Percentiles rank a stretch among this genome's conserved stretches.
Evolutionary conservation across 2,888 invertebrate species (phyloP).

Genomic region (Galeopsomyia nigrocyanea): DNA sequence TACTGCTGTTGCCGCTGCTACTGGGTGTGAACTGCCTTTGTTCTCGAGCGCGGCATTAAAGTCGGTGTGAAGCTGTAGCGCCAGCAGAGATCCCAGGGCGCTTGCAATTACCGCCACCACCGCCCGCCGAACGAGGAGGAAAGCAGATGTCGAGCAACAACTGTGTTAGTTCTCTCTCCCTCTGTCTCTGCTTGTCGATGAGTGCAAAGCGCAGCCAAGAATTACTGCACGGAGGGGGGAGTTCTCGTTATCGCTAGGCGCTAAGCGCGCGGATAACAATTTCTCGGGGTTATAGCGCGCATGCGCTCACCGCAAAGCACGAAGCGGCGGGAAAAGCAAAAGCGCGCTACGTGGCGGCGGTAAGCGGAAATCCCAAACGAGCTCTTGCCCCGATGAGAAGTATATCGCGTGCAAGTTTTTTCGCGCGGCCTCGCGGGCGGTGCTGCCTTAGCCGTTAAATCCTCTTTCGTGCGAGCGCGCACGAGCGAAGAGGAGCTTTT

Average conservation of each 20-base stretch:
- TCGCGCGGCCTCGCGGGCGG: neutral
- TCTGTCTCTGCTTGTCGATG: constrained; percentile 5
- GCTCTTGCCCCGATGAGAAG: constrained; percentile 37
- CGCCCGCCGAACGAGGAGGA: neutral
- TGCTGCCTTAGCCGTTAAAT: constrained; percentile 41
- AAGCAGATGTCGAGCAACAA: constrained; percentile 47
- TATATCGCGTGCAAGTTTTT: constrained; percentile 15
- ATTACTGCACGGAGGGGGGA: constrained; percentile 24
- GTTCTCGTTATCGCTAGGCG: constrained; percentile 44
- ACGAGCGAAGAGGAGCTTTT: constrained; percentile 28
- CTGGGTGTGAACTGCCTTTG: constrained; percentile 15
- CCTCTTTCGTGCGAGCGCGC: constrained; percentile 37
- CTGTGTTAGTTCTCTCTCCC: constrained; percentile 19
- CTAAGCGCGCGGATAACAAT: constrained; percentile 40
- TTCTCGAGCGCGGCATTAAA: constrained; percentile 37
- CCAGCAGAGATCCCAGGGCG: constrained; percentile 25
- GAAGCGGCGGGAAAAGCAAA: constrained; percentile 18
- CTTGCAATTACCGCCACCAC: constrained; percentile 44
- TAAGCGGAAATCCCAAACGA: constrained; percentile 36
- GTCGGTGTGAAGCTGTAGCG: constrained; percentile 32
- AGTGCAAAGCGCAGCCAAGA: constrained; percentile 8
- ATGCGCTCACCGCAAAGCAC: neutral
- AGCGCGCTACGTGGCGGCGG: neutral
- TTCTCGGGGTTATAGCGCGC: constrained; percentile 29
- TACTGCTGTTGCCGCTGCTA: neutral